Evolutionary conservation across 2,888 invertebrate species (phyloP).

Genomic region (Schizotus pectinicornis): DNA sequence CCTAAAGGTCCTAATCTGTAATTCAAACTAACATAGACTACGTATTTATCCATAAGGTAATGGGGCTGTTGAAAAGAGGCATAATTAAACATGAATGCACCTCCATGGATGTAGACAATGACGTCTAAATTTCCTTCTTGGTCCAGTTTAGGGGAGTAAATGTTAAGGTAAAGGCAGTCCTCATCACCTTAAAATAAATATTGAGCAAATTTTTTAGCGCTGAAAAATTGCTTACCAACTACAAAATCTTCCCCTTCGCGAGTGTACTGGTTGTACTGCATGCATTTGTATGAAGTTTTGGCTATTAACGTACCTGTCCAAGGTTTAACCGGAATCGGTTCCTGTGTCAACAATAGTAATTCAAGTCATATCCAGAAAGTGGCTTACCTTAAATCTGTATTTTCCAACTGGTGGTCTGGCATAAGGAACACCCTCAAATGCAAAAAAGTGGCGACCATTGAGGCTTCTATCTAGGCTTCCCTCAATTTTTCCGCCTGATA

Average conservation of each 20-base stretch:
- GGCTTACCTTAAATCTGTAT: slow-evolving; percentile 22
- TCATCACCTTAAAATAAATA: slow-evolving; percentile 63
- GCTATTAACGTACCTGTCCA: slow-evolving; percentile 74
- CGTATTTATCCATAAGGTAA: slow-evolving; percentile 67
- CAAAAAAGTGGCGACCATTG: slow-evolving; percentile 10
- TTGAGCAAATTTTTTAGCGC: background rate
- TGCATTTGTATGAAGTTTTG: slow-evolving; percentile 57
- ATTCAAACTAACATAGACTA: slow-evolving; percentile 72
- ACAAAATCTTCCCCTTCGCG: slow-evolving; percentile 37
- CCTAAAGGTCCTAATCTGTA: slow-evolving; percentile 68
- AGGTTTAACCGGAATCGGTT: slow-evolving; percentile 62
- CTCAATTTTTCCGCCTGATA: slow-evolving; percentile 25
- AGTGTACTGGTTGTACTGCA: slow-evolving; percentile 49
- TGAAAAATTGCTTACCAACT: slow-evolving; percentile 28
- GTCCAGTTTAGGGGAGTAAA: slow-evolving; percentile 64
- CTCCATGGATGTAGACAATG: slow-evolving; percentile 70
- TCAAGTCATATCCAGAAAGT: background rate
- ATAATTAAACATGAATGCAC: slow-evolving; percentile 73
- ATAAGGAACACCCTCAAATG: slow-evolving; percentile 38
- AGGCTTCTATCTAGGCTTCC: slow-evolving; percentile 29
- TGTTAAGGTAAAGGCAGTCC: slow-evolving; percentile 71
- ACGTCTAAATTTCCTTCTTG: slow-evolving; percentile 64
- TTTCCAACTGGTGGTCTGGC: slow-evolving; percentile 34
- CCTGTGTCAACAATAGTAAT: background rate
- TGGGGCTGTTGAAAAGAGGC: slow-evolving; percentile 62